Conservation (phyloP, 1,140 invertebrate genomes). For the Solen grandis region DNA sequence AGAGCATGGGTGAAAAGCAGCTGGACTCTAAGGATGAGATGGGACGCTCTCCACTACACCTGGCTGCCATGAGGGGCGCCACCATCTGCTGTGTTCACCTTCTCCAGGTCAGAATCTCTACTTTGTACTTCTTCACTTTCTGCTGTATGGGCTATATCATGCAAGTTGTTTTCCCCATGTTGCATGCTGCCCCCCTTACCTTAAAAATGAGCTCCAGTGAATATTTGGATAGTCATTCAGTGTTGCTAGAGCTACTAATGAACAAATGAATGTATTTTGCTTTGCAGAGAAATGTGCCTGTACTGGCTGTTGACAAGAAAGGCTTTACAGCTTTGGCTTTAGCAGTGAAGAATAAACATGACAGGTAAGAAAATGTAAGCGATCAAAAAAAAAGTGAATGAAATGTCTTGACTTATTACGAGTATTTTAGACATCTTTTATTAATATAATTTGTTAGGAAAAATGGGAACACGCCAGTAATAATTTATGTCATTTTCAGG, state of each 20-base stretch:
- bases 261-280: too few species aligned
- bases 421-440: too few species aligned
- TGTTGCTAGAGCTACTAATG: too few species aligned
- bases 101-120: slow-evolving; percentile 71
- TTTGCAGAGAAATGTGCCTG: slow-evolving; percentile 75
- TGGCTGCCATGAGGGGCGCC: slow-evolving; percentile 81
- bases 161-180: too few species aligned
- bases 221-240: background rate
- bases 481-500: too few species aligned
- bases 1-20: slow-evolving; percentile 75
- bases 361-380: slow-evolving; percentile 80
- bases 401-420: too few species aligned
- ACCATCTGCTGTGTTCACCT: slow-evolving; percentile 82
- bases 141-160: background rate
- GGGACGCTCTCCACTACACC: slow-evolving; percentile 81
- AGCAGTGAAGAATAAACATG: slow-evolving; percentile 81
- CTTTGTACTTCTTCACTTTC: too few species aligned
- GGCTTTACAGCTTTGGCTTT: slow-evolving; percentile 82
- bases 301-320: slow-evolving; percentile 79
- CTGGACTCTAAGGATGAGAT: slow-evolving; percentile 77
- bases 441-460: too few species aligned
- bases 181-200: too few species aligned
- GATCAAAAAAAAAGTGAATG: too few species aligned
- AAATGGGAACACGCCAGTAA: too few species aligned
- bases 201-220: too few species aligned